Evolutionary conservation across 2,888 invertebrate genomes (phyloP).

Genomic region (Latrodectus elegans): DNA sequence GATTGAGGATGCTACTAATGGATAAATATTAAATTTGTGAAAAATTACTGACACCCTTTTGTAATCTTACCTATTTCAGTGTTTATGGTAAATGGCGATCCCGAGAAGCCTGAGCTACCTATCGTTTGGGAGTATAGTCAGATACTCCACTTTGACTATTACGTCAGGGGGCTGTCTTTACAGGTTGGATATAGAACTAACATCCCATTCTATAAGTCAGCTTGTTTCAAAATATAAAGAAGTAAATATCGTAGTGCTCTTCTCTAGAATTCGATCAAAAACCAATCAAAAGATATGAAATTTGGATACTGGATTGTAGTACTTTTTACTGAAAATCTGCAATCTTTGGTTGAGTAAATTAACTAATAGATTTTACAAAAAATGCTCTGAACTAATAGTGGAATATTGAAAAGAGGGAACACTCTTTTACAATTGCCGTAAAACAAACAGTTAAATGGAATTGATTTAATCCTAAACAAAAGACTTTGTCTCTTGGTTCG

Average conservation of each 20-base stretch:
- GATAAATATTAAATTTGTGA: too few species aligned
- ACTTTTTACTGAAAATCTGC: slow-evolving; percentile 13
- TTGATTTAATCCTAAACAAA: neutral
- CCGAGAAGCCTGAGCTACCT: too few species aligned
- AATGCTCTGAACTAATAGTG: neutral
- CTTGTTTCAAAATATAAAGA: neutral
- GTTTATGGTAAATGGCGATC: too few species aligned
- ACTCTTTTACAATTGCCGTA: neutral
- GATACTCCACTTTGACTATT: neutral
- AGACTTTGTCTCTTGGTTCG: neutral
- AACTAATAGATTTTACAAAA: slow-evolving; percentile 9
- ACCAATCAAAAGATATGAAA: too few species aligned
- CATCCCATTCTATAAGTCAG: neutral
- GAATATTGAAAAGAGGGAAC: neutral
- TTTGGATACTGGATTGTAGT: neutral
- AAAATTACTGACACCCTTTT: too few species aligned
- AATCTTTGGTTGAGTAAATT: neutral
- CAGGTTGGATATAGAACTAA: neutral
- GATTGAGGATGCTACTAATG: too few species aligned
- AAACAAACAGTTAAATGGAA: neutral
- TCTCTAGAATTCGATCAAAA: neutral
- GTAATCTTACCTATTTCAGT: too few species aligned
- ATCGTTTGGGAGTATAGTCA: neutral
- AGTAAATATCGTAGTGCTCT: neutral
- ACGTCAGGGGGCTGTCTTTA: neutral